Percentiles rank a stretch among this genome's conserved stretches.
These are phyloP conservation scores for Tetragnatha versicolor DNA, from an alignment of 1,140 invertebrate species.

Conservation along the genomic window DNA sequence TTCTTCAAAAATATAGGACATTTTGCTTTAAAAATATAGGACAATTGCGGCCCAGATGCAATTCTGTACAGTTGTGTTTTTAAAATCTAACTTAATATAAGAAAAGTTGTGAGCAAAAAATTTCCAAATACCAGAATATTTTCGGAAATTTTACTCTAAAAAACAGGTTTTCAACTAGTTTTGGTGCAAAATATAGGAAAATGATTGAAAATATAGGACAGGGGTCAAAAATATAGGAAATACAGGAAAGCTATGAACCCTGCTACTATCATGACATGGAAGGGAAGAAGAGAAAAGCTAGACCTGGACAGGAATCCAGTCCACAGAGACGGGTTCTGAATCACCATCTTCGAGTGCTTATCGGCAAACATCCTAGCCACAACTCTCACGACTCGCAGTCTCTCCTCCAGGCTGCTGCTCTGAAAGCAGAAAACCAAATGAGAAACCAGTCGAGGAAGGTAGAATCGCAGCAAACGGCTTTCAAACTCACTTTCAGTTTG, in stretches of 20 bases:
- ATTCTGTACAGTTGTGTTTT: neutral
- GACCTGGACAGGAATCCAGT: constrained; percentile 81
- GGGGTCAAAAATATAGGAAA: no score
- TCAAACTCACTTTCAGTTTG: constrained; percentile 65
- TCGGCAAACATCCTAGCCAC: constrained; percentile 96
- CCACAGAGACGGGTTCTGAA: constrained; percentile 84
- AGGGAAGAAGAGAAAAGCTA: neutral
- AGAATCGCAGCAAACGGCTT: neutral
- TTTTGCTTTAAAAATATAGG: no score
- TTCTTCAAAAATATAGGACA: neutral
- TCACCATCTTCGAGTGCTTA: constrained; percentile 86
- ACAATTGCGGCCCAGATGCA: neutral
- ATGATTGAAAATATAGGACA: no score
- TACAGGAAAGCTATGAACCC: no score
- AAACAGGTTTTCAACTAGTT: no score
- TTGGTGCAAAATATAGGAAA: no score
- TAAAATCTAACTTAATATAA: no score
- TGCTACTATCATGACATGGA: no score
- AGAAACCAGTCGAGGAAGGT: neutral
- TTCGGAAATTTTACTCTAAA: no score
- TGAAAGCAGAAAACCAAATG: constrained; percentile 62
- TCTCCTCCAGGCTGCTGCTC: constrained; percentile 84
- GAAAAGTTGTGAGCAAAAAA: no score
- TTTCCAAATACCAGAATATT: no score
- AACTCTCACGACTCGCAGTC: constrained; percentile 84